These are phyloP conservation scores for Tragelaphus scriptus DNA, from an alignment of 2,113 vertebrate species.

Conservation along the genomic window DNA sequence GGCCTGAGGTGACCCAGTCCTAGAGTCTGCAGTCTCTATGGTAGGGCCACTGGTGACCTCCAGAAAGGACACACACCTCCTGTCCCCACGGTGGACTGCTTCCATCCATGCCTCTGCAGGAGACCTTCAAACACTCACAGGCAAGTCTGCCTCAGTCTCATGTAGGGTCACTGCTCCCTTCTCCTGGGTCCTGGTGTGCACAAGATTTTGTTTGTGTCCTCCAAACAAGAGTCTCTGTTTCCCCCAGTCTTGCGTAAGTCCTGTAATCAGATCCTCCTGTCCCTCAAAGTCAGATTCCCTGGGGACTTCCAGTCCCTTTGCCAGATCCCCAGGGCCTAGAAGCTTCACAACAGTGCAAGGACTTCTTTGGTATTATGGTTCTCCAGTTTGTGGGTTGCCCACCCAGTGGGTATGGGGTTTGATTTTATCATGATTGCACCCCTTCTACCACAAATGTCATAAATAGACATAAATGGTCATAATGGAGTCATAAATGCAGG, in stretches of 20 bases:
- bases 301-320: neutral
- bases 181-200: neutral
- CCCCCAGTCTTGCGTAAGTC: neutral
- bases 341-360: neutral
- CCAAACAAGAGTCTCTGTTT: neutral
- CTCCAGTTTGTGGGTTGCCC: neutral
- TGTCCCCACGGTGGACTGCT: fast-evolving
- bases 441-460: neutral
- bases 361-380: neutral
- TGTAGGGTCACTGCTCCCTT: neutral
- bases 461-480: neutral
- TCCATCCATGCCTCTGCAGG: neutral
- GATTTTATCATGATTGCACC: neutral
- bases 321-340: neutral
- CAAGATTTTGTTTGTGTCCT: neutral
- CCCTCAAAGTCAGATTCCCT: neutral
- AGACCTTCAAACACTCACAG: neutral
- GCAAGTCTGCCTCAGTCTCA: neutral
- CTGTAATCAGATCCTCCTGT: neutral
- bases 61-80: neutral
- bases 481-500: neutral
- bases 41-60: neutral
- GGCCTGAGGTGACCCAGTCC: neutral
- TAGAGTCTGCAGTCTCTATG: neutral
- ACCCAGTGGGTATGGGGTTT: neutral